These are phyloP conservation scores for Cataglyphis cursor DNA, from an alignment of 2,888 invertebrate genomes.

Conservation along the genomic window DNA sequence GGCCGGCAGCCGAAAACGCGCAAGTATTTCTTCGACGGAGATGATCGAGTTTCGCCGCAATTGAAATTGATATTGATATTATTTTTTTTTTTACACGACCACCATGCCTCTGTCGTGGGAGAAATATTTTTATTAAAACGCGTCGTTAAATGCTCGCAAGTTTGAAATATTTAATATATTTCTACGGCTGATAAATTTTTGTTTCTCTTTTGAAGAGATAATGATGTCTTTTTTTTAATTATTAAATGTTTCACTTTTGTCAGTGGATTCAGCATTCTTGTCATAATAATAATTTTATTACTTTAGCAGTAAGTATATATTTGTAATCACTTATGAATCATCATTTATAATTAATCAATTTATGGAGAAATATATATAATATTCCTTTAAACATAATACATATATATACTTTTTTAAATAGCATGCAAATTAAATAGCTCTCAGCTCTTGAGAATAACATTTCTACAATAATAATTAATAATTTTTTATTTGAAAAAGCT, in stretches of 20 bases:
- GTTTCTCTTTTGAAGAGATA: neutral
- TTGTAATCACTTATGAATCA: neutral
- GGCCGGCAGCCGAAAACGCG: slow-evolving; percentile 72
- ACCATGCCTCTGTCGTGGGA: slow-evolving; percentile 18
- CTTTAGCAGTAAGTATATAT: neutral
- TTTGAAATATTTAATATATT: slow-evolving; percentile 27
- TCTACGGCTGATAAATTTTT: neutral
- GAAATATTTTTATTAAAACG: slow-evolving; percentile 58
- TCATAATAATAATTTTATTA: neutral
- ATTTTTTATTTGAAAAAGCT: slow-evolving; percentile 7
- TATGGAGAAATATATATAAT: neutral
- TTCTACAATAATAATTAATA: neutral
- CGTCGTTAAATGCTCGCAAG: slow-evolving; percentile 14
- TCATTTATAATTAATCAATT: neutral
- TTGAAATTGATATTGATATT: slow-evolving; percentile 82
- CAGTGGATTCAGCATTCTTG: neutral
- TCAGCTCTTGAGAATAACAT: neutral
- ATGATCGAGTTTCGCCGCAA: slow-evolving; percentile 81
- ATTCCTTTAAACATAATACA: neutral
- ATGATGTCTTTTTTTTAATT: neutral
- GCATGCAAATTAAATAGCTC: neutral
- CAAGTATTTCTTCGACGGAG: slow-evolving; percentile 78
- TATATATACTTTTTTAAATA: neutral
- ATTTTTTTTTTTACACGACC: slow-evolving; percentile 56
- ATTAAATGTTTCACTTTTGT: neutral